Evolutionary conservation across 1,140 invertebrate genomes (phyloP).

Genomic region (Cylas formicarius): DNA sequence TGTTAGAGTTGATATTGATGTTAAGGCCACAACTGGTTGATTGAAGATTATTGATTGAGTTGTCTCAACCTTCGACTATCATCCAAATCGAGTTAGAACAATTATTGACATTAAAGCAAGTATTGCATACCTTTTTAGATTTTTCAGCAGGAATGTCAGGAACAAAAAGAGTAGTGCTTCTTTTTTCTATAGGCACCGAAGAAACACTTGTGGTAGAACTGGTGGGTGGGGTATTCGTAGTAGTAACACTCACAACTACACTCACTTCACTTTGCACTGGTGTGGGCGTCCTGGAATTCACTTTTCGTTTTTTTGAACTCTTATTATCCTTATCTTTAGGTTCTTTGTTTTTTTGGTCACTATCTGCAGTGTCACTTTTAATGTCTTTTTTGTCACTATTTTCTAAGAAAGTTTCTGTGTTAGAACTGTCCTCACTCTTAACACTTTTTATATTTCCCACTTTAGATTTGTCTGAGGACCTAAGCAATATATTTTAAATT

Average conservation of each 20-base stretch:
- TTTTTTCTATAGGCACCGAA: constrained; percentile 16
- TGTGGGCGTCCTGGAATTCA: constrained; percentile 38
- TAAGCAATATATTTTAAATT: too few relatives aligned
- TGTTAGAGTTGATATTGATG: constrained; percentile 32
- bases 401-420: constrained; percentile 23
- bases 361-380: constrained; percentile 28
- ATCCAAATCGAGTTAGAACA: too few relatives aligned
- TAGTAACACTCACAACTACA: constrained; percentile 25
- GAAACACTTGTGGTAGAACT: constrained; percentile 14
- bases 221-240: constrained; percentile 18
- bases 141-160: constrained; percentile 30
- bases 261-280: constrained; percentile 32
- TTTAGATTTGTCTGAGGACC: constrained; percentile 32
- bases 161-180: constrained; percentile 18
- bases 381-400: constrained; percentile 41
- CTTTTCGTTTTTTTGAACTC: constrained; percentile 30
- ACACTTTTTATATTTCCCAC: constrained; percentile 23
- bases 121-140: constrained; percentile 33
- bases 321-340: constrained; percentile 27
- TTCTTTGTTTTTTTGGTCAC: constrained; percentile 20
- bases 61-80: constrained; percentile 27
- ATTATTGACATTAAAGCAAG: too few relatives aligned
- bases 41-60: constrained; percentile 32
- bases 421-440: constrained; percentile 36
- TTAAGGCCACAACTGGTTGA: constrained; percentile 35